phyloP scores from a whole-genome alignment of 2,797 vertebrate genomes.

The Neostethus bicornis region DNA sequence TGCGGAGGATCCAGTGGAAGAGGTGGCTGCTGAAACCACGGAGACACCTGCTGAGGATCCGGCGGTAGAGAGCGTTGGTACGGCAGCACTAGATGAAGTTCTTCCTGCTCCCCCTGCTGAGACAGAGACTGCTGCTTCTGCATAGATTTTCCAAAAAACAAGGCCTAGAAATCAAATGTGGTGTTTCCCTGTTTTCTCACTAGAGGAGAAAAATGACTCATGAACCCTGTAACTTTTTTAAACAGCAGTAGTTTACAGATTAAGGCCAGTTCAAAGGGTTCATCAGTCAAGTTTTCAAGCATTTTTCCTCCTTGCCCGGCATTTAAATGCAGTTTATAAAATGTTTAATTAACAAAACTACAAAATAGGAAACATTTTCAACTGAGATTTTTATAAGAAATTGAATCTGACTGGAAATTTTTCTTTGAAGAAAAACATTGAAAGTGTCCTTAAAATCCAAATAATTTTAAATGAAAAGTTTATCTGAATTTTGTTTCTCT shows the following conservation, averaged over 20 bases:
- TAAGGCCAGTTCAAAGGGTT: conserved; percentile 34
- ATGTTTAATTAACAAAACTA: conserved; percentile 1
- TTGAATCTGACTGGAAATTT: not conserved
- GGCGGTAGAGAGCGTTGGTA: conserved; percentile 60
- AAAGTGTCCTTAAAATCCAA: no score
- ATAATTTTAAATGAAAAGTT: no score
- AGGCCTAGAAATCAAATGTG: conserved; percentile 33
- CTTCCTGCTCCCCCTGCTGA: conserved; percentile 33
- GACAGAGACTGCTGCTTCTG: conserved; percentile 42
- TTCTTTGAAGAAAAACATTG: not conserved
- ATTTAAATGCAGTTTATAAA: conserved; percentile 22
- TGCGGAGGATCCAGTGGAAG: conserved; percentile 29
- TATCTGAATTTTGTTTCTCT: not conserved
- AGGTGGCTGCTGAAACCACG: conserved; percentile 3
- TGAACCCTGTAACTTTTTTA: conserved; percentile 33
- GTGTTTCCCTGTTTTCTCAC: conserved; percentile 24
- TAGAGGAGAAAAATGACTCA: conserved; percentile 35
- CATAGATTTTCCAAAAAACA: conserved; percentile 29
- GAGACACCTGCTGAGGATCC: conserved; percentile 37
- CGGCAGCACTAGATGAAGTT: conserved; percentile 57
- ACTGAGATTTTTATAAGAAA: not conserved
- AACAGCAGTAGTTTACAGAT: not conserved
- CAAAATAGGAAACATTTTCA: not conserved
- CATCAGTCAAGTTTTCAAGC: conserved; percentile 48
- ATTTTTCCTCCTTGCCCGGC: conserved; percentile 22